Percentiles rank a stretch among this genome's conserved stretches.
These are phyloP conservation scores for Sinhomidia bicolor DNA, from an alignment of 2,888 invertebrate genomes.

Conservation along the genomic window DNA sequence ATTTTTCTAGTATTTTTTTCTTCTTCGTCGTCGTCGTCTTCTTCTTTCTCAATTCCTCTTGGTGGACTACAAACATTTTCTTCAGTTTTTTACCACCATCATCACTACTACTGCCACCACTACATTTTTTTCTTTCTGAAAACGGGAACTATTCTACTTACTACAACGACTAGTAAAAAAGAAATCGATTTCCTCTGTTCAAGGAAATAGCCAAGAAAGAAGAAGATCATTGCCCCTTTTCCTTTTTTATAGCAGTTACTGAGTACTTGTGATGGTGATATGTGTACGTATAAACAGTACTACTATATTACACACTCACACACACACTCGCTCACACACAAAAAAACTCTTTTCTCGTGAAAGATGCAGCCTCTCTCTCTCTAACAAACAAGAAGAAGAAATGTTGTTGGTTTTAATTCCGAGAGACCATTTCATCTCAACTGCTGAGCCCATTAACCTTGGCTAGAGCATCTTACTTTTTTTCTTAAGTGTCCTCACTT, in stretches of 20 bases:
- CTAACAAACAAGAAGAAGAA: slow-evolving; percentile 22
- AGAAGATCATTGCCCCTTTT: slow-evolving; percentile 70
- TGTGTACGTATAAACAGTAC: neutral
- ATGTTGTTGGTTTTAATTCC: slow-evolving; percentile 63
- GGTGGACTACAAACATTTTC: slow-evolving; percentile 26
- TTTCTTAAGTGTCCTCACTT: slow-evolving; percentile 33
- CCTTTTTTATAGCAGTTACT: neutral
- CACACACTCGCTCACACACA: neutral
- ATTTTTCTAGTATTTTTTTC: slow-evolving; percentile 22
- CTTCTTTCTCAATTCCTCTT: neutral
- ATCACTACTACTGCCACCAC: neutral
- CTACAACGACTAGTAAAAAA: slow-evolving; percentile 47
- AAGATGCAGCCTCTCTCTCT: slow-evolving; percentile 5
- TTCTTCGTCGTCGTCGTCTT: no score
- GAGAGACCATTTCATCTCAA: slow-evolving; percentile 42
- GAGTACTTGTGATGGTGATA: no score
- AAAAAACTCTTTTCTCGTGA: no score
- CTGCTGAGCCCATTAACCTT: slow-evolving; percentile 70
- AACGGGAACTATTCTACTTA: slow-evolving; percentile 14
- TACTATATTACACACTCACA: neutral
- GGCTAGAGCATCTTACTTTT: slow-evolving; percentile 37
- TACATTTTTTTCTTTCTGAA: neutral
- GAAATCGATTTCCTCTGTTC: slow-evolving; percentile 70
- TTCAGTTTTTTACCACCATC: neutral
- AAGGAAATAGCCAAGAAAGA: slow-evolving; percentile 44